Evolutionary conservation across 2,888 invertebrate species (phyloP).

Genomic region (Pachymerium ferrugineum): DNA sequence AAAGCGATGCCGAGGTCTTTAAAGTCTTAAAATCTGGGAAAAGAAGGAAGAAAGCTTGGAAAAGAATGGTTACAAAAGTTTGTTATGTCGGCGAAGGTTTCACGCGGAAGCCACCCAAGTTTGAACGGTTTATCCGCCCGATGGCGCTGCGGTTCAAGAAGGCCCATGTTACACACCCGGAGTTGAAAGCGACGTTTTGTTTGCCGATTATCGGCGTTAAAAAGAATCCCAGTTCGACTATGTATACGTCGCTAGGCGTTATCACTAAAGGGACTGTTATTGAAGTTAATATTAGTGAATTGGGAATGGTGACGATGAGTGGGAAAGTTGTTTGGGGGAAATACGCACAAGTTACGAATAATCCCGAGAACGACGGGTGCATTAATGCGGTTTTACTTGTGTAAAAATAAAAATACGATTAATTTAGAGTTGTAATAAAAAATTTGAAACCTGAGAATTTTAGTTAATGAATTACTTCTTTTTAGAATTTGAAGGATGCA

Average conservation of each 20-base stretch:
- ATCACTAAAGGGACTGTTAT: conserved; percentile 98
- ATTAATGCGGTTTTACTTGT: conserved; percentile 97
- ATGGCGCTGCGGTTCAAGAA: conserved; percentile 95
- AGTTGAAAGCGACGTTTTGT: conserved; percentile 94
- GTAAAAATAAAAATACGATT: conserved; percentile 55
- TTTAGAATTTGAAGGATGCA: conserved; percentile 62
- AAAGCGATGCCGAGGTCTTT: conserved; percentile 95
- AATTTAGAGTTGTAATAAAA: too few relatives aligned
- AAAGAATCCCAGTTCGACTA: conserved; percentile 94
- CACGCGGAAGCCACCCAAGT: conserved; percentile 98
- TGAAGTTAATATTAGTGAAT: conserved; percentile 96
- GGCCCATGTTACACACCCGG: conserved; percentile 98
- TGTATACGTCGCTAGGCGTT: conserved; percentile 95
- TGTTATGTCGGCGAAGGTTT: conserved; percentile 97
- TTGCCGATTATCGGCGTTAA: conserved; percentile 98
- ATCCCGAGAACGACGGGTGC: conserved; percentile 99
- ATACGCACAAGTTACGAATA: conserved; percentile 98
- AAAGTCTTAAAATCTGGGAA: conserved; percentile 88
- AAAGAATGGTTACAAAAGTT: conserved; percentile 98
- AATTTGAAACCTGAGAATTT: too few relatives aligned
- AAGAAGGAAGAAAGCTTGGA: conserved; percentile 93
- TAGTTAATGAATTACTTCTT: too few relatives aligned
- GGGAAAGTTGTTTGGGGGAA: conserved; percentile 99
- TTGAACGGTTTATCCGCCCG: conserved; percentile 95
- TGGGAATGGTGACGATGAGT: conserved; percentile 96